Percentiles rank a stretch among this genome's conserved stretches.
phyloP scores from a whole-genome alignment of 2,113 vertebrate species.

The Nothobranchius kuhntae region DNA sequence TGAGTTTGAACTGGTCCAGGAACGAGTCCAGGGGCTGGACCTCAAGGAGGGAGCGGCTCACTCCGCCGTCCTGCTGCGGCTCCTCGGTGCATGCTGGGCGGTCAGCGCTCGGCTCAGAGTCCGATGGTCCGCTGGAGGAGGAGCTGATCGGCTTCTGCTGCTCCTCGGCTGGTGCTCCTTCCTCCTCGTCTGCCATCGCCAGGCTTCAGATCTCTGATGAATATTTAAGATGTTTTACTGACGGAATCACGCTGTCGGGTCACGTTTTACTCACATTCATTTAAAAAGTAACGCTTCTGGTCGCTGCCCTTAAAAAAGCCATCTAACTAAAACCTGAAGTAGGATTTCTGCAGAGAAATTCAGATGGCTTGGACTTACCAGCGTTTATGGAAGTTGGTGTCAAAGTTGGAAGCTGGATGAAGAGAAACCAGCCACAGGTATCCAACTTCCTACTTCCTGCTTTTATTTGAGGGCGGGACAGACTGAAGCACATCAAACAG shows the following conservation, averaged over 20 bases:
- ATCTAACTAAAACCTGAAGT: no score
- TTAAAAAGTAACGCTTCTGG: no score
- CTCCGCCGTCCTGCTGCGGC: not conserved
- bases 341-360: no score
- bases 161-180: constrained; percentile 32
- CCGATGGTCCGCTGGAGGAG: constrained; percentile 7
- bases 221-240: no score
- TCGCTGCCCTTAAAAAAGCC: no score
- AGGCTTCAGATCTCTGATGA: not conserved
- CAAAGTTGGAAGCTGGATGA: no score
- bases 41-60: not conserved
- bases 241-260: no score
- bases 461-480: constrained; percentile 19
- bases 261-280: no score
- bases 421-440: constrained; percentile 22
- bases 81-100: not conserved
- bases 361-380: no score
- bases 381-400: no score
- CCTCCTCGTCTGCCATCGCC: constrained; percentile 49
- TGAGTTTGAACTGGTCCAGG: constrained; percentile 65
- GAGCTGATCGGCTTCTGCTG: constrained; percentile 6
- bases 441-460: constrained; percentile 60
- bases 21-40: not conserved
- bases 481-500: no score
- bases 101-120: not conserved